Evolutionary conservation across 1,140 invertebrate genomes (phyloP), one percentile per base, ranked within the genome.

Genomic region (Scaptomyza graminum): DNA sequence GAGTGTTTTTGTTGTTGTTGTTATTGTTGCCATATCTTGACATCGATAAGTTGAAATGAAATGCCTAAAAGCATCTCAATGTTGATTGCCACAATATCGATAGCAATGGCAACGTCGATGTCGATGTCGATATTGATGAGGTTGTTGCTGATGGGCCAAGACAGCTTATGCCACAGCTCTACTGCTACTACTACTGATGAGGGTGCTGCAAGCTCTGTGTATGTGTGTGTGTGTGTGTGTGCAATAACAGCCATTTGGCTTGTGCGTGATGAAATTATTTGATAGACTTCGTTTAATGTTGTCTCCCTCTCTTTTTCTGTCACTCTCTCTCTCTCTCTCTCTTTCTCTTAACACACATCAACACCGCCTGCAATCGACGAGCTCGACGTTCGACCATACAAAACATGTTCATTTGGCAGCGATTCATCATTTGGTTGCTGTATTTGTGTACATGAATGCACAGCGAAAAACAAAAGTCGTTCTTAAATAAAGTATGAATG

Each of bases 391-490:
- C 13, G 16, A 31, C 28, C 39, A 47, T 34, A 18, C n/a, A 55
- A 56, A 76, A 66, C 65, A 71, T 81, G 77, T 84, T 87, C 82
- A 77, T 87, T 85, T 87, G 66, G 62, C 74, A 70, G 77, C 64
- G 77, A 85, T 85, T 87, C 74, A 87, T 81, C 81, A 87, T 87
- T 80, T 57, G 59, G 0, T 5, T 12, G 43, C 64, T 54, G 44
- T 61, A 28, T 55, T 65, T 66, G 47, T 56, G 54, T 1, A 22
- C 52, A 28, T 49, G 25, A 37, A 41, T 22, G 31, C 13, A 12
- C 31, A 9, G 31, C 31, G 31, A 34, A 7, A 34, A 34, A n/a
- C n/a, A 34, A 34, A 9, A 6, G 5, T 3, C 5, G 31, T 34
- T 34, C 7, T 34, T 34, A 34, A 34, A 34, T 31, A 3, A 7